A percentile compares a stretch with the other conserved stretches of the same genome.
phyloP scores from a whole-genome alignment of 1,140 invertebrate genomes.

The Arctopsyche grandis region DNA sequence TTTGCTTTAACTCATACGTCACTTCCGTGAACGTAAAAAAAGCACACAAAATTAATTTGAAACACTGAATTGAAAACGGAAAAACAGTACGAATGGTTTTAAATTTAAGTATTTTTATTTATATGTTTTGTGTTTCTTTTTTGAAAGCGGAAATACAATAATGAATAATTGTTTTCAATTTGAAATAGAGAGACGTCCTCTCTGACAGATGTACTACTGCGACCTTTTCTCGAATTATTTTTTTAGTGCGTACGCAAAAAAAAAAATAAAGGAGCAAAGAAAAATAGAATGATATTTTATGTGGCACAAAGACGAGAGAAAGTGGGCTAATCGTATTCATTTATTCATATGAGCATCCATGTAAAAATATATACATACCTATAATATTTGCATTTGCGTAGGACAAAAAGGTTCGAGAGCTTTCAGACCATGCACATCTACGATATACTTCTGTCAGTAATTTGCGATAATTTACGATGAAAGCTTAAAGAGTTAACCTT shows the following conservation, averaged over 20 bases:
- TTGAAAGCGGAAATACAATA: no score
- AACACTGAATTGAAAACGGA: no score
- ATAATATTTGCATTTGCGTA: background rate
- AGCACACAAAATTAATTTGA: no score
- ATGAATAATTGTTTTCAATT: no score
- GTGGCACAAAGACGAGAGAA: background rate
- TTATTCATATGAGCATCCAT: constrained; percentile 24
- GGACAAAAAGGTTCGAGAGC: no score
- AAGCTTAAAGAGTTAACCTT: background rate
- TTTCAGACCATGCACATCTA: background rate
- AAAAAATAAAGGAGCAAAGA: background rate
- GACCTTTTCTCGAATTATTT: background rate
- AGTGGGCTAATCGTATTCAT: constrained; percentile 19
- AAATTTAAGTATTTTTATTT: no score
- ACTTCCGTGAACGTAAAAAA: no score
- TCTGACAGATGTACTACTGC: no score
- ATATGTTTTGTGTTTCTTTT: no score
- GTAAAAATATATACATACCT: constrained; percentile 3
- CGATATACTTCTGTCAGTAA: background rate
- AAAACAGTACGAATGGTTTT: no score
- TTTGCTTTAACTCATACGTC: no score
- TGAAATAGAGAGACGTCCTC: no score
- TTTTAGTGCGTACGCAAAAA: background rate
- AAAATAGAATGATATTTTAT: background rate
- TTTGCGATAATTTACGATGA: background rate